phyloP scores from a whole-genome alignment of 2,888 invertebrate genomes.

The Mechanitis messenoides region DNA sequence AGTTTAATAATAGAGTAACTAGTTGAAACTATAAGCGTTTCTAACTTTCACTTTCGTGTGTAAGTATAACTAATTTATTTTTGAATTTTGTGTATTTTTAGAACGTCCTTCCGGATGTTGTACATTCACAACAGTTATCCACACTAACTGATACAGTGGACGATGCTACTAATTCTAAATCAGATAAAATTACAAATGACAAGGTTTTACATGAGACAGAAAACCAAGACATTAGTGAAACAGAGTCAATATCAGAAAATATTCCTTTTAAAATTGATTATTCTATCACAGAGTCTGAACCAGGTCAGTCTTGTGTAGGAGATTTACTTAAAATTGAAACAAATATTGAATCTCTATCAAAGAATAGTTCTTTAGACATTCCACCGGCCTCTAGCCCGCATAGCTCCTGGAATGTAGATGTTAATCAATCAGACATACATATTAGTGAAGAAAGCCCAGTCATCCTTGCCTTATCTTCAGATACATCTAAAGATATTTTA shows the following conservation, averaged over 20 bases:
- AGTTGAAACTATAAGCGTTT: neutral
- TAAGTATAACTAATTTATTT: slow-evolving; percentile 33
- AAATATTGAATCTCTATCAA: slow-evolving; percentile 31
- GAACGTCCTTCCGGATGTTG: slow-evolving; percentile 74
- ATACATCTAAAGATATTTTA: slow-evolving; percentile 50
- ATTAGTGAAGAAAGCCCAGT: slow-evolving; percentile 68
- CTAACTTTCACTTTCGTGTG: slow-evolving; percentile 10
- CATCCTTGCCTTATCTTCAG: slow-evolving; percentile 54
- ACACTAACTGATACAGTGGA: slow-evolving; percentile 47
- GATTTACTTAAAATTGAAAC: slow-evolving; percentile 40
- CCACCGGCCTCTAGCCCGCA: slow-evolving; percentile 50
- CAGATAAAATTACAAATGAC: slow-evolving; percentile 33
- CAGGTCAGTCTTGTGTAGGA: slow-evolving; percentile 34
- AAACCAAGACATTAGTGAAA: slow-evolving; percentile 47
- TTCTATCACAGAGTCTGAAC: slow-evolving; percentile 50
- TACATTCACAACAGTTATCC: slow-evolving; percentile 70
- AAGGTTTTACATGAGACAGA: slow-evolving; percentile 27
- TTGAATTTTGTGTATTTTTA: slow-evolving; percentile 69
- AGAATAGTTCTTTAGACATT: slow-evolving; percentile 43
- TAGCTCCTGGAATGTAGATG: slow-evolving; percentile 56
- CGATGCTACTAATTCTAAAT: slow-evolving; percentile 41
- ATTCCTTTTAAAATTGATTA: slow-evolving; percentile 60
- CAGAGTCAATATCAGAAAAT: slow-evolving; percentile 68
- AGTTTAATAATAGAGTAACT: neutral
- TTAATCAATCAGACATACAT: slow-evolving; percentile 52